Evolutionary conservation across 1,140 invertebrate species (phyloP).

Genomic region (Paramacrobiotus metropolitanus): DNA sequence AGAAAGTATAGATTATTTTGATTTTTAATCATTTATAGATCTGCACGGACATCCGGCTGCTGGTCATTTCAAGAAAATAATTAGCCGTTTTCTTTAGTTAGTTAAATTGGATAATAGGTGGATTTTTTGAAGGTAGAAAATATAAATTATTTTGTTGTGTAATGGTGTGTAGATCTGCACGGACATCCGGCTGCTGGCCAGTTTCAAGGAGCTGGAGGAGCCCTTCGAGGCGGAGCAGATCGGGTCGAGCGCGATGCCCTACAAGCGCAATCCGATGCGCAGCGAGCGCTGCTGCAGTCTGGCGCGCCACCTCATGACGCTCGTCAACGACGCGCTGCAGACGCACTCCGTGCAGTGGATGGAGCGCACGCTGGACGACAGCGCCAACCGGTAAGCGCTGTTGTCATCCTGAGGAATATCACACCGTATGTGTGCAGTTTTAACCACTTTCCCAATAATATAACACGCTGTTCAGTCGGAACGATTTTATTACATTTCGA

Average conservation of each 20-base stretch:
- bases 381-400: slow-evolving; percentile 47
- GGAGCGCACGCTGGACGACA: slow-evolving; percentile 90
- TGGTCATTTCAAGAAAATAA: no score
- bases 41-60: no score
- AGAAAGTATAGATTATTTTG: no score
- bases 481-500: no score
- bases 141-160: no score
- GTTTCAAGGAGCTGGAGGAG: slow-evolving; percentile 86
- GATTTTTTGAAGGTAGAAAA: no score
- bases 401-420: background rate
- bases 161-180: slow-evolving; percentile 45
- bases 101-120: no score
- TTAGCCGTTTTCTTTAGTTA: no score
- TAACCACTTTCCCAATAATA: background rate
- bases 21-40: no score
- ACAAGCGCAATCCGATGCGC: slow-evolving; percentile 96
- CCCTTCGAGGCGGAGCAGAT: slow-evolving; percentile 92
- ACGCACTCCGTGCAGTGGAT: slow-evolving; percentile 77
- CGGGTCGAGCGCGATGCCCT: slow-evolving; percentile 51
- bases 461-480: no score
- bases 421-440: background rate
- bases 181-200: slow-evolving; percentile 63
- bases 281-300: slow-evolving; percentile 76
- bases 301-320: slow-evolving; percentile 62
- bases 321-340: slow-evolving; percentile 54